These are phyloP conservation scores for Torymus aiolomorphi DNA, from an alignment of 2,888 invertebrate species.

Conservation along the genomic window DNA sequence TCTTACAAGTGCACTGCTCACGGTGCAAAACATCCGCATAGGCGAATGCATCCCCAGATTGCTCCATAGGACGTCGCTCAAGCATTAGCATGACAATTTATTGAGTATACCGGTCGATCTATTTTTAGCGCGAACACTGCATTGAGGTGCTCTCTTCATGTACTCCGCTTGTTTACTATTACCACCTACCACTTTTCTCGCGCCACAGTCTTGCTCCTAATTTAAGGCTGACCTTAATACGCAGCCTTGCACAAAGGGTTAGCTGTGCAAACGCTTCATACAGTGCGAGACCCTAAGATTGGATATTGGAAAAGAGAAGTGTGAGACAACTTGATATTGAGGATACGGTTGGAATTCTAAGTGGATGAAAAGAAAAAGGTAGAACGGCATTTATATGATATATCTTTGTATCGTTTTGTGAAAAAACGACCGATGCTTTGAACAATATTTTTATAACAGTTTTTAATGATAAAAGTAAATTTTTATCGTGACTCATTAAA, in stretches of 20 bases:
- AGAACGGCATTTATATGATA: too few relatives aligned
- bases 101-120: constrained; percentile 50
- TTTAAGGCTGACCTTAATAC: background rate
- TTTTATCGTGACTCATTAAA: too few relatives aligned
- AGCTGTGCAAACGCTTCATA: background rate
- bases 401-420: too few relatives aligned
- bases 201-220: background rate
- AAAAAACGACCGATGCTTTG: too few relatives aligned
- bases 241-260: background rate
- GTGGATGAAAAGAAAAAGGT: too few relatives aligned
- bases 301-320: too few relatives aligned
- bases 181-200: background rate
- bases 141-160: background rate
- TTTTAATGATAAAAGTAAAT: too few relatives aligned
- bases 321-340: too few relatives aligned
- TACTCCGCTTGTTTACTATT: constrained; percentile 49
- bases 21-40: background rate
- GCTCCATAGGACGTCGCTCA: constrained; percentile 18
- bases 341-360: too few relatives aligned
- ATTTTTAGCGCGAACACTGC: constrained; percentile 44
- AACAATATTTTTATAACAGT: too few relatives aligned
- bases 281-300: too few relatives aligned
- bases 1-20: too few relatives aligned
- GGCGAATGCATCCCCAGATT: constrained; percentile 13
- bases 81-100: constrained; percentile 39